Evolutionary conservation across 92 coral and sea anemone species (phyloP), one percentile per base, ranked within the genome.

Genomic region (Isaurus tuberculatus): DNA sequence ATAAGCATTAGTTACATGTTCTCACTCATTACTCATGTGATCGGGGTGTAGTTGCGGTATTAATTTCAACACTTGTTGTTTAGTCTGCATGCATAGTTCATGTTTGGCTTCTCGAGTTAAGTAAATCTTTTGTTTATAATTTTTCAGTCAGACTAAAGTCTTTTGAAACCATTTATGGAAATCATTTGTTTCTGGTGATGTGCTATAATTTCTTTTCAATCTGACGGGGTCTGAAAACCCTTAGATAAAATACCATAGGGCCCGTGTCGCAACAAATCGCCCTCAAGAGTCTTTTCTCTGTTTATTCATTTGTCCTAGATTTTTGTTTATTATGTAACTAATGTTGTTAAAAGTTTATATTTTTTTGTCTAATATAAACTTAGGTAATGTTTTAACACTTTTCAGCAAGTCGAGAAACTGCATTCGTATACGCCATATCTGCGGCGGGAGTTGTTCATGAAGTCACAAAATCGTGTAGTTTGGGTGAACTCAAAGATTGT

Each of bases 381-480:
- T 42, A 36, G 25, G 20, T 19, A 16, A 14, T 49, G 5, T 48
- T 70, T 75, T 34, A 8, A 16, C 32, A 51, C 44, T 73, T 65
- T 23, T 23, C 83, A 97, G 99, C 99, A 6, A 97, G 98, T 73
- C 87, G 89, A 61, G 99, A 97, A 80, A 92, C 98, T 13, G 98
- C 99, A 15, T 97, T 97, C 73, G 98, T 97, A 4, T 94, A 97
- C 82, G 95, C 99, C 22, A 89, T 94, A 19, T 94, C 99, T 3
- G 91, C 99, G 3, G 99, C 99, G 7, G 99, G 98, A 20, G 99
- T 97, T 9, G 99, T 97, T 6, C 94, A 94, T 61, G 99, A 97
- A 68, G 98, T 97, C 7, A 97, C 99, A 11, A 91, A 92, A 32
- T 90, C 98, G 13, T 97, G 99, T 57, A 94, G 98, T 29, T 92